Evolutionary conservation across 2,888 invertebrate species (phyloP), one percentile per base, ranked within the genome.

Genomic region (Spicauda simplicius): DNA sequence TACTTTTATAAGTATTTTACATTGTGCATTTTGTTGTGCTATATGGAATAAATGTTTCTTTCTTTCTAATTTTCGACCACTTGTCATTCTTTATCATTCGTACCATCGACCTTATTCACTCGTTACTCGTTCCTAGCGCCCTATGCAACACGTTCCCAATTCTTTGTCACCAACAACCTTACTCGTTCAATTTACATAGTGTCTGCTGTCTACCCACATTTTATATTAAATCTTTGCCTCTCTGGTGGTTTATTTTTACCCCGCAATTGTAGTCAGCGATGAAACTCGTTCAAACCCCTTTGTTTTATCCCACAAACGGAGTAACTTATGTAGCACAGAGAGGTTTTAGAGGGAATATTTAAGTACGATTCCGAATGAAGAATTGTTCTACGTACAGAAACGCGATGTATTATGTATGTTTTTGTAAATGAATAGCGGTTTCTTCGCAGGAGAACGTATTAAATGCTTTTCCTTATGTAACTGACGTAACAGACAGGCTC

Each of bases 341-440:
- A 69, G 75, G 74, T 76, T 76, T 81, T 80, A 80, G 80, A 84
- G 77, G 76, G 80, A 83, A 85, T 84, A 86, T 82, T 83, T 81
- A 80, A 83, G 81, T 76, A 76, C 74, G 78, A 80, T 80, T 78
- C 79, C 72, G 79, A 73, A 77, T 76, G 79, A 80, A 70, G 72
- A 72, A 77, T 76, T 78, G 75, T 77, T 76, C 68, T 70, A 68
- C 70, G 64, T 71, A 70, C 72, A 71, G 71, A 72, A 74, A 73
- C 70, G 71, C 72, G 65, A 76, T 76, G 77, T 78, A 78, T 78
- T 75, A 78, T 77, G 78, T 76, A 78, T 77, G 78, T 76, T 75
- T 71, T 71, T 73, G 71, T 75, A 74, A 77, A 77, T 78, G 74
- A 78, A 77, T 74, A 73, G 73, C 70, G 74, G 71, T 75, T 72